phyloP scores from a whole-genome alignment of 2,113 vertebrate species.

The Actinemys pallida region DNA sequence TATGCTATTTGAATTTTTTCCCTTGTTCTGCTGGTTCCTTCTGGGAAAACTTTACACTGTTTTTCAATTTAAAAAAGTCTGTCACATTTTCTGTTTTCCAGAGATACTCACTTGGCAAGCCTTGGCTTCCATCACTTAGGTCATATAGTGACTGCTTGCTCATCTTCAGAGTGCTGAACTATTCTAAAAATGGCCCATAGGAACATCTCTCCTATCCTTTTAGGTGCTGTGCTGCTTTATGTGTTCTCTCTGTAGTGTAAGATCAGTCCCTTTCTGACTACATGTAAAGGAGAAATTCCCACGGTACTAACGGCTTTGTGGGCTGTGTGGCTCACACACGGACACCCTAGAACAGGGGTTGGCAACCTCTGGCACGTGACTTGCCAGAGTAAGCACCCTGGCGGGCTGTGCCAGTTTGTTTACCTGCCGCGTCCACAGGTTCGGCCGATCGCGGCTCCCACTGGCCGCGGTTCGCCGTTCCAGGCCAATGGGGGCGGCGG shows the following conservation, averaged over 20 bases:
- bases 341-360: fast-evolving
- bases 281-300: background rate
- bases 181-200: background rate
- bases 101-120: background rate
- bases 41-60: background rate
- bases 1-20: background rate
- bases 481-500: too few relatives aligned
- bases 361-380: too few relatives aligned
- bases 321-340: background rate
- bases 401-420: too few relatives aligned
- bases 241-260: background rate
- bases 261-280: fast-evolving
- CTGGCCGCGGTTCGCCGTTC: too few relatives aligned
- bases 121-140: background rate
- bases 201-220: background rate
- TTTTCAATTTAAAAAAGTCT: background rate
- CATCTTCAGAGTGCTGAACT: background rate
- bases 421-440: too few relatives aligned
- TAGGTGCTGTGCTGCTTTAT: background rate
- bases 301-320: background rate
- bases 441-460: too few relatives aligned
- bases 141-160: background rate
- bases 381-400: too few relatives aligned
- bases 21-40: background rate
- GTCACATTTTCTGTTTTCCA: background rate